A percentile compares a stretch with the other conserved stretches of the same genome.
Evolutionary conservation across 2,888 invertebrate genomes (phyloP).

Genomic region (Aphrophora alni): DNA sequence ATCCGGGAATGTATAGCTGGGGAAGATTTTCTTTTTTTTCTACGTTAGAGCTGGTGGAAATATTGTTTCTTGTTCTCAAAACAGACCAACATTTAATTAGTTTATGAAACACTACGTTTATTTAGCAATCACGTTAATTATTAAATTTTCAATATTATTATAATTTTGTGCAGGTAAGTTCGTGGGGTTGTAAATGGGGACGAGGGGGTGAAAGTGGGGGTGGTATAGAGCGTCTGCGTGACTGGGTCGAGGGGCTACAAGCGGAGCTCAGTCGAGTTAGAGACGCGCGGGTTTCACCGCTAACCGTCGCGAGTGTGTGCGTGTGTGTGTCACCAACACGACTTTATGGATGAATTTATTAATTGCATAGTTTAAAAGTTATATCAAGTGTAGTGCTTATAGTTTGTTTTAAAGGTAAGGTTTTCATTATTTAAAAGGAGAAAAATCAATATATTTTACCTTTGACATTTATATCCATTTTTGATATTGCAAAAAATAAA

Average conservation of each 20-base stretch:
- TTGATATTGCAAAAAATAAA: no score
- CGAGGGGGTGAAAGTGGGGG: neutral
- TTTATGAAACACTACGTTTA: no score
- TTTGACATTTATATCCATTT: no score
- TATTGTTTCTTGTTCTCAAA: no score
- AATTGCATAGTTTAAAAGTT: neutral
- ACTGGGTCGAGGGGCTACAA: neutral
- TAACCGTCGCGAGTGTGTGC: neutral
- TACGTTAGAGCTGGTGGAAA: no score
- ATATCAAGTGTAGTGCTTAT: neutral
- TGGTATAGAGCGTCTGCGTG: neutral
- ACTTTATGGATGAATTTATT: neutral
- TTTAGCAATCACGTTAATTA: no score
- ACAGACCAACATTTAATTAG: no score
- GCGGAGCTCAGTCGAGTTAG: neutral
- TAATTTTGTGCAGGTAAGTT: neutral
- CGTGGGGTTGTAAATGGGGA: neutral
- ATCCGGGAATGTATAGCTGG: no score
- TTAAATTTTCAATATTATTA: no score
- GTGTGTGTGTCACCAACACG: constrained; percentile 5
- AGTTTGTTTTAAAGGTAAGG: neutral
- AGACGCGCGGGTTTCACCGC: neutral
- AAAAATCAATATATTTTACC: no score
- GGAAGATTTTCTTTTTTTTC: no score
- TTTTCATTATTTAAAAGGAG: no score